phyloP scores from a whole-genome alignment of 2,797 vertebrate species.

The Danio tinwini region DNA sequence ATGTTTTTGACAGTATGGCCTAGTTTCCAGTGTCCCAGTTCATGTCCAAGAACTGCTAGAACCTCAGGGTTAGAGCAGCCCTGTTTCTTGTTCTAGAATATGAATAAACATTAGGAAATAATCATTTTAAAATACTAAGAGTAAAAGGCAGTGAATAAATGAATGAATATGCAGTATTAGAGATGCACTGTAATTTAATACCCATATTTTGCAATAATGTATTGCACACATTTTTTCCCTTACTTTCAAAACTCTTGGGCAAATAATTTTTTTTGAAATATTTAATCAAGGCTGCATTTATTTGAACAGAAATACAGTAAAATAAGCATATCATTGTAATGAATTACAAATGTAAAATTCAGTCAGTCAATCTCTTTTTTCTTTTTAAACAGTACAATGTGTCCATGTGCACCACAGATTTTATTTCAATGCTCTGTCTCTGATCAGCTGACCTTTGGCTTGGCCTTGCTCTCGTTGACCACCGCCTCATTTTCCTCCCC shows the following conservation, averaged over 20 bases:
- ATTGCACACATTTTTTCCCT: neutral
- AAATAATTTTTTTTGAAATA: neutral
- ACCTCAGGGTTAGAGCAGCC: conserved; percentile 98
- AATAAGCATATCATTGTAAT: neutral
- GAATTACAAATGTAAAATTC: neutral
- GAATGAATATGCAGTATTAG: neutral
- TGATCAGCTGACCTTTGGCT: conserved; percentile 84
- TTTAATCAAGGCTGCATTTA: neutral
- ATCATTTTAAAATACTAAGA: neutral
- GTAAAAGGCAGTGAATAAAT: no score
- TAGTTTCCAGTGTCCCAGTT: conserved; percentile 98
- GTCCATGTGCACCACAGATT: neutral
- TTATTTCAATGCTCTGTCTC: neutral
- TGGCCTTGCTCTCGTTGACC: conserved; percentile 84
- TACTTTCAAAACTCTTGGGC: neutral
- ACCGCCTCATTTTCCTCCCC: conserved; percentile 66
- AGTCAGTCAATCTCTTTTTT: no score
- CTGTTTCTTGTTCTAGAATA: conserved; percentile 91
- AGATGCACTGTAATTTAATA: neutral
- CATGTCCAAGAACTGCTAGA: conserved; percentile 95
- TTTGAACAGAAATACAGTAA: neutral
- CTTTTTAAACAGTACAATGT: neutral
- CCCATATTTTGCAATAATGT: neutral
- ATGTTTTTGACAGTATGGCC: conserved; percentile 98
- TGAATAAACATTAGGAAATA: neutral